phyloP scores from a whole-genome alignment of 2,797 vertebrate species.

The Manis pentadactyla region DNA sequence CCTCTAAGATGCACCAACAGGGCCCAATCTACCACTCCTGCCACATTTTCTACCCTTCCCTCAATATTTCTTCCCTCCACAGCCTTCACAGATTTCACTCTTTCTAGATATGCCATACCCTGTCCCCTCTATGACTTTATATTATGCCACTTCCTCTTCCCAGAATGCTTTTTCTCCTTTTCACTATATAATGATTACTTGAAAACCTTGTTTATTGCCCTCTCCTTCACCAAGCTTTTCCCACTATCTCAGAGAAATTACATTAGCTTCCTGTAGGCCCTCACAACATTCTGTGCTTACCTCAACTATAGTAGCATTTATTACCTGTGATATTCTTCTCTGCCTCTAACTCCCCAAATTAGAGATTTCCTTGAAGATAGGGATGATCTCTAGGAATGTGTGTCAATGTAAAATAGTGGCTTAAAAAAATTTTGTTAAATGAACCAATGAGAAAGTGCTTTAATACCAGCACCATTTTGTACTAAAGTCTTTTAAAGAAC shows the following conservation, averaged over 20 bases:
- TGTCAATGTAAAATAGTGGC: not conserved
- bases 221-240: constrained; percentile 43
- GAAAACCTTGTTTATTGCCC: not conserved
- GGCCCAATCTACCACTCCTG: not conserved
- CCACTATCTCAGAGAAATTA: not conserved
- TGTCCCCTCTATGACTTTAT: not conserved
- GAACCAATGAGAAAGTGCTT: not conserved
- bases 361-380: not conserved
- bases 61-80: not conserved
- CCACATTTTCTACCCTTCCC: not conserved
- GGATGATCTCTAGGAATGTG: not conserved
- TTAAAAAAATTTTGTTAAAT: not conserved
- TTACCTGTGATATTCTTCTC: not conserved
- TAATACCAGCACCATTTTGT: constrained; percentile 7
- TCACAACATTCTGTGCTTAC: not conserved
- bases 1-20: constrained; percentile 1
- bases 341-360: not conserved
- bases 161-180: not conserved
- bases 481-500: constrained; percentile 19
- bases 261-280: not conserved
- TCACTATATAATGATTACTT: not conserved
- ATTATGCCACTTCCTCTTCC: not conserved
- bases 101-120: not conserved
- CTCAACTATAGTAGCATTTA: not conserved
- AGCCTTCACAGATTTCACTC: not conserved